Percentiles rank a stretch among this genome's conserved stretches.
Evolutionary conservation across 2,797 vertebrate species (phyloP).

Genomic region (Brachyalestes nurse): DNA sequence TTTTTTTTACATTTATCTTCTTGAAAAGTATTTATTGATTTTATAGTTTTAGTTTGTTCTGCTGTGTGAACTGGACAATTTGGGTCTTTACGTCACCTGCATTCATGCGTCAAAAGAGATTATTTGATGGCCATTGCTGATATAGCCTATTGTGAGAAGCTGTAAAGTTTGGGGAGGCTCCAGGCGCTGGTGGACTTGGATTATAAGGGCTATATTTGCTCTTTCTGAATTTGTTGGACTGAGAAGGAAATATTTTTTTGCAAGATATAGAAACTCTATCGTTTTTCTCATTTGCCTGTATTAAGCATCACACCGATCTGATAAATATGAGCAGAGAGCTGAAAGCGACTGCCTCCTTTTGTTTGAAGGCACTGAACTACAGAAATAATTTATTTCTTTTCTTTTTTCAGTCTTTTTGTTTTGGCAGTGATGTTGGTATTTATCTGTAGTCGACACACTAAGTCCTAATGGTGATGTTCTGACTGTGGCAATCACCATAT

Average conservation of each 20-base stretch:
- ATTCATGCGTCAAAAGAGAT: conserved; percentile 3
- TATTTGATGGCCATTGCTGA: conserved; percentile 1
- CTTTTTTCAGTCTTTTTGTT: conserved; percentile 19
- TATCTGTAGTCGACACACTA: conserved; percentile 18
- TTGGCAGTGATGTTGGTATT: conserved; percentile 36
- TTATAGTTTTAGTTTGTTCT: conserved; percentile 19
- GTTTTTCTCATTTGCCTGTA: background rate
- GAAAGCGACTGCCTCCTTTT: conserved; percentile 32
- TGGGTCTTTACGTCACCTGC: background rate
- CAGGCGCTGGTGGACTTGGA: conserved; percentile 5
- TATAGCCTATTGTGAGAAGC: background rate
- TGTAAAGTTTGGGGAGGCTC: background rate
- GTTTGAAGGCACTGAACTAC: conserved; percentile 15
- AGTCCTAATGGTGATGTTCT: conserved; percentile 37
- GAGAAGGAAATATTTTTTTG: conserved; percentile 13
- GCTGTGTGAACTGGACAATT: conserved; percentile 1
- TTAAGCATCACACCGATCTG: background rate
- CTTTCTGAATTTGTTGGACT: conserved; percentile 37
- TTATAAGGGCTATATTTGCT: conserved; percentile 40
- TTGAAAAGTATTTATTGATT: conserved; percentile 20
- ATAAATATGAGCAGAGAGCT: background rate
- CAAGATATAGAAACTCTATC: conserved; percentile 11
- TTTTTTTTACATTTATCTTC: conserved; percentile 23
- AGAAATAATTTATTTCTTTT: conserved; percentile 18
- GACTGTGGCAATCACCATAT: conserved; percentile 37